Evolutionary conservation across 2,113 vertebrate species (phyloP).

Genomic region (Erpornis zantholeuca): DNA sequence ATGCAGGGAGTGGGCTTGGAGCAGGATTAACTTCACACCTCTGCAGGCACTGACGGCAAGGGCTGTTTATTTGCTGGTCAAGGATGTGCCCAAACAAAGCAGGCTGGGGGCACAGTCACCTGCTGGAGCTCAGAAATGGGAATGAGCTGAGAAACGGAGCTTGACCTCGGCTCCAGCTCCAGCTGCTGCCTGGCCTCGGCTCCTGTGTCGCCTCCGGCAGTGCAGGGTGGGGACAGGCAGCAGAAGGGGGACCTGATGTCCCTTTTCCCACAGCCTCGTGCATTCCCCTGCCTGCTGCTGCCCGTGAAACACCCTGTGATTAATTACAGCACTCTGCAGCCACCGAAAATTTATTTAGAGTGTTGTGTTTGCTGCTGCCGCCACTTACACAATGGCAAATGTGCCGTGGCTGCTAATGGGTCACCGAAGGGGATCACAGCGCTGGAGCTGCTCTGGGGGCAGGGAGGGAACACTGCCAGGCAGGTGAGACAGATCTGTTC

Average conservation of each 20-base stretch:
- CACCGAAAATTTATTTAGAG: not conserved
- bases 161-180: not conserved
- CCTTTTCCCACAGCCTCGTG: not conserved
- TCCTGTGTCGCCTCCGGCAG: not conserved
- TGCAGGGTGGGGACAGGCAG: not conserved
- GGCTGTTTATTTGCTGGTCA: not conserved
- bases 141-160: not conserved
- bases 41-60: not conserved
- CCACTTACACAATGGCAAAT: not conserved
- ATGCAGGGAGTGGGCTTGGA: not conserved
- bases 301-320: not conserved
- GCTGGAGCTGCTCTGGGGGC: not conserved
- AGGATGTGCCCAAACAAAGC: not conserved
- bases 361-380: not conserved
- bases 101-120: fast-evolving
- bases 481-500: not conserved
- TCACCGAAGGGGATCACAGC: not conserved
- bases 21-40: not conserved
- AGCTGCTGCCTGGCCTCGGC: not conserved
- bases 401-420: not conserved
- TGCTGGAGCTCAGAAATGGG: not conserved
- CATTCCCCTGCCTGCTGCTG: not conserved
- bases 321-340: not conserved
- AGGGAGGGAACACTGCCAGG: not conserved
- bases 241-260: not conserved